A percentile compares a stretch with the other conserved stretches of the same genome.
Conservation (phyloP, 2,888 invertebrate genomes). For the Geotrupes spiniger region DNA sequence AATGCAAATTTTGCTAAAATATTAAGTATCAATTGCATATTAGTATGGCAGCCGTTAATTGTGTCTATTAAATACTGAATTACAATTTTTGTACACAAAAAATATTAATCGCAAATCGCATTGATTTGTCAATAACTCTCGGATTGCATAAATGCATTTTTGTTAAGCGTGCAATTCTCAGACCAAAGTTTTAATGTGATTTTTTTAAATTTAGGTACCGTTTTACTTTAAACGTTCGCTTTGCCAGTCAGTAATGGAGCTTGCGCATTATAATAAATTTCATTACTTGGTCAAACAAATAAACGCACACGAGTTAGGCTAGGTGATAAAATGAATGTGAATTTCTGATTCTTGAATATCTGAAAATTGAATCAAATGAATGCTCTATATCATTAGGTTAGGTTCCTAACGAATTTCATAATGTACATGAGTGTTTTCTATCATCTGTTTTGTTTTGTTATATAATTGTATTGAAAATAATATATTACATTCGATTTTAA, state of each 20-base stretch:
- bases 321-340: neutral
- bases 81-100: too few species aligned
- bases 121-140: neutral
- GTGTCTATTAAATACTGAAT: too few species aligned
- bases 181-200: slow-evolving; percentile 44
- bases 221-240: slow-evolving; percentile 29
- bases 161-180: slow-evolving; percentile 36
- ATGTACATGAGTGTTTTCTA: slow-evolving; percentile 19
- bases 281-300: slow-evolving; percentile 12
- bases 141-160: slow-evolving; percentile 14
- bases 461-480: slow-evolving; percentile 25
- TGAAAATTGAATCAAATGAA: neutral
- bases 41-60: too few species aligned
- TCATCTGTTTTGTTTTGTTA: slow-evolving; percentile 26
- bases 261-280: slow-evolving; percentile 17
- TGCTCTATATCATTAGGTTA: slow-evolving; percentile 21
- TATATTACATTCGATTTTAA: slow-evolving; percentile 27
- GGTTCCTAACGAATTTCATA: slow-evolving; percentile 26
- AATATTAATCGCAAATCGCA: neutral
- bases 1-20: too few species aligned
- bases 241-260: slow-evolving; percentile 29
- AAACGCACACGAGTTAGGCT: slow-evolving; percentile 22
- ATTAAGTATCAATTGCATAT: too few species aligned
- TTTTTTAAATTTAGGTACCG: slow-evolving; percentile 25
- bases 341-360: neutral